Evolutionary conservation across 2,797 vertebrate genomes (phyloP).

Genomic region (Champsocephalus gunnari): DNA sequence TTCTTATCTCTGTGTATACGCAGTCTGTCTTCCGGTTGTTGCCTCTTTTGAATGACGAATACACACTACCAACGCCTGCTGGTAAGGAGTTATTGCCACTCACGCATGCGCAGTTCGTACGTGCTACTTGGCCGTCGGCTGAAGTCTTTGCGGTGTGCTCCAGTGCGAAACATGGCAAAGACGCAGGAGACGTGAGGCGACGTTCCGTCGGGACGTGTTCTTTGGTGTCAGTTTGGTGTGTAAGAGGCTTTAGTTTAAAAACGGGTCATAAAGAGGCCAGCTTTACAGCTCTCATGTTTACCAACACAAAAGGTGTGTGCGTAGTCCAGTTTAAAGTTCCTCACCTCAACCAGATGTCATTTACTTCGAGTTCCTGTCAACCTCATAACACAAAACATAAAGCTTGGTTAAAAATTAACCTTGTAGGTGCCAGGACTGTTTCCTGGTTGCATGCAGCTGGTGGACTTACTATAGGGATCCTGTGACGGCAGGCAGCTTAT

Average conservation of each 20-base stretch:
- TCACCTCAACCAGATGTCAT: conserved; percentile 44
- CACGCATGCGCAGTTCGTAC: too few species aligned
- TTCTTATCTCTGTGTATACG: too few species aligned
- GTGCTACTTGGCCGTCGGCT: too few species aligned
- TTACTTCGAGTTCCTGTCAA: conserved; percentile 21
- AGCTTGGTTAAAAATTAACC: conserved; percentile 16
- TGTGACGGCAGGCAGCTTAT: conserved; percentile 36
- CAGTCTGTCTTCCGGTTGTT: too few species aligned
- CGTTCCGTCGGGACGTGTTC: too few species aligned
- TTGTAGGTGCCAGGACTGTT: not conserved
- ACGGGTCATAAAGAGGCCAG: conserved; percentile 60
- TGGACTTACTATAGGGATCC: conserved; percentile 20
- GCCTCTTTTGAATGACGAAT: too few species aligned
- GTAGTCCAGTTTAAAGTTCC: conserved; percentile 41
- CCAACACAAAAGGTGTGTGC: conserved; percentile 61
- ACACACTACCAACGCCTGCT: too few species aligned
- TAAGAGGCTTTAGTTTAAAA: conserved; percentile 44
- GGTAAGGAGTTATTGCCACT: too few species aligned
- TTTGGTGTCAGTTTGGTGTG: too few species aligned
- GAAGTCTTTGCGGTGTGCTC: too few species aligned
- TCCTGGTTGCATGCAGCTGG: not conserved
- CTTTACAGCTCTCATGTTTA: conserved; percentile 65
- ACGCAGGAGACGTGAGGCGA: too few species aligned
- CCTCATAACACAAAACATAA: not conserved
- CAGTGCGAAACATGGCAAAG: too few species aligned